These are phyloP conservation scores for Agrotis exclamationis DNA, from an alignment of 2,888 invertebrate genomes.

Conservation along the genomic window DNA sequence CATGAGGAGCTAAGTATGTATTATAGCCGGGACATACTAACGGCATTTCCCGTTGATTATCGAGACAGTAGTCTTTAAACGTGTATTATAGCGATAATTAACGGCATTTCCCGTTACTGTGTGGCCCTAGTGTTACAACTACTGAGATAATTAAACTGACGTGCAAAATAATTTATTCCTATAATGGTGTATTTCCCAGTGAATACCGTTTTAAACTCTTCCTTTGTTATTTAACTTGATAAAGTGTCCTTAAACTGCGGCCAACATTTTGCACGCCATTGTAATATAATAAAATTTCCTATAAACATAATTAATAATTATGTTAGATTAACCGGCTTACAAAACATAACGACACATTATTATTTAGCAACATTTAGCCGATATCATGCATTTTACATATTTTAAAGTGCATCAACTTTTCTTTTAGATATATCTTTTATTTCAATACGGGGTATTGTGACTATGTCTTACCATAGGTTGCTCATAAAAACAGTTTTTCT, in stretches of 20 bases:
- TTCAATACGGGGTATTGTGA: conserved; percentile 1
- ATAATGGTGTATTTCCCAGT: background rate
- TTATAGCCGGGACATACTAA: background rate
- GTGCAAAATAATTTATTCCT: conserved; percentile 23
- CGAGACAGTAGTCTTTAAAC: no score
- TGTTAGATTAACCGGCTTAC: conserved; percentile 19
- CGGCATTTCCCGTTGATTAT: no score
- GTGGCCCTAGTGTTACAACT: conserved; percentile 8
- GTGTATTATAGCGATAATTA: no score
- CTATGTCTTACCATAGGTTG: background rate
- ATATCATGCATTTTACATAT: conserved; percentile 15
- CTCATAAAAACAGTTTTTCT: background rate
- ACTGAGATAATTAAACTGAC: conserved; percentile 40
- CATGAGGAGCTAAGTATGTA: conserved; percentile 63
- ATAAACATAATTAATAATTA: conserved; percentile 30
- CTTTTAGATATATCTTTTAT: conserved; percentile 12
- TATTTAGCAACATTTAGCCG: conserved; percentile 43
- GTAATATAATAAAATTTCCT: conserved; percentile 34
- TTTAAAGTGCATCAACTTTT: conserved; percentile 33
- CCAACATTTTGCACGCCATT: conserved; percentile 38
- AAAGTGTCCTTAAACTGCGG: background rate
- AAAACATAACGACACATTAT: conserved; percentile 43
- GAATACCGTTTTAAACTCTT: background rate
- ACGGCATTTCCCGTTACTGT: no score
- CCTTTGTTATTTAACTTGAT: background rate